Base-by-base conservation (phyloP, 2,113 vertebrate species). In the Cephalopholis sonnerati region DNA sequence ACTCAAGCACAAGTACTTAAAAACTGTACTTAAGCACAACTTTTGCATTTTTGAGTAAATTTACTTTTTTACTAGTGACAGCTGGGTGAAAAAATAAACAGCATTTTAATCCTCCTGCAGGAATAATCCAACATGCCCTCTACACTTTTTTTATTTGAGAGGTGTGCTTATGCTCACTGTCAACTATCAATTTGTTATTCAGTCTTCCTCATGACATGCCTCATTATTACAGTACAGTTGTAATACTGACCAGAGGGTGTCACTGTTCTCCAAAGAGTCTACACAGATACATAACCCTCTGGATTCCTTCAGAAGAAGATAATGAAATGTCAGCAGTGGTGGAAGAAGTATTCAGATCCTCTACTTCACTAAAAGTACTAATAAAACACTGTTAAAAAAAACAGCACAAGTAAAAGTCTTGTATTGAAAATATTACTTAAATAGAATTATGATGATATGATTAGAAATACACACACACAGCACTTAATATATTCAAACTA, bases 161-260 rank as follows among this genome's bases (percentile, higher is more conserved):
- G 12, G 1, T 54, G 17, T 15, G 13, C 1, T n/a, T 32, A 55
- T 24, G 39, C 15, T 4, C 2, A 13, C 5, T 0, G 5, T 51
- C 53, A 36, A 12, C 20, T 29, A 11, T 54, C 8, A 44, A 22
- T 53, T 59, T 50, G 18, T 22, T 27, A 32, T 12, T 61, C 16
- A 51, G 6, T 22, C 17, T 53, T 69, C 7, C 41, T 65, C 50
- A 54, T 51, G 16, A 27, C 27, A 64, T 22, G 24, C 32, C 2
- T 77, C 0, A 36, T 41, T 36, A 53, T n/a, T 25, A 39, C 15
- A 59, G 18, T 18, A 27, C 20, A 76, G n/a, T 81, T 79, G 39
- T 58, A 10, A n/a, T 12, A n/a, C n/a, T 27, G 36, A 51, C 78
- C 90, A 89, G 84, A 66, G 79, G 88, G 81, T 86, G 83, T 89